These are phyloP conservation scores for Nothobranchius kuhntae DNA, from an alignment of 2,113 vertebrate species.

Conservation along the genomic window DNA sequence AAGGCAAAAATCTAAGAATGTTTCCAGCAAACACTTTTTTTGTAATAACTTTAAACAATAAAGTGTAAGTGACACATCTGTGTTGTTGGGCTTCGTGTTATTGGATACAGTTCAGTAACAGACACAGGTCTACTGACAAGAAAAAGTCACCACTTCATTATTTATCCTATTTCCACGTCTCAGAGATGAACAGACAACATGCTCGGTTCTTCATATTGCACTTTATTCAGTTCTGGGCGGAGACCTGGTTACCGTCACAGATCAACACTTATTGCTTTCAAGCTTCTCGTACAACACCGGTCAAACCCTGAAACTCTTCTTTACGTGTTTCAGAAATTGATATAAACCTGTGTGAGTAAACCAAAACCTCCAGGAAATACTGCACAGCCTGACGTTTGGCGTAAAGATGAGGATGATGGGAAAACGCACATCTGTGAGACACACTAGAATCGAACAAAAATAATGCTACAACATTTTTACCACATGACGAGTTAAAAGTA, in stretches of 20 bases:
- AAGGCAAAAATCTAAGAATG: conserved; percentile 69
- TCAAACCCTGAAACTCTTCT: conserved; percentile 14
- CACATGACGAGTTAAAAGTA: conserved; percentile 7
- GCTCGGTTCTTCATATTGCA: conserved; percentile 68
- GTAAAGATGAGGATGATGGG: not conserved
- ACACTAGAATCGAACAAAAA: not conserved
- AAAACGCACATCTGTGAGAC: not conserved
- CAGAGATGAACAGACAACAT: not conserved
- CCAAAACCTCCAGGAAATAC: conserved; percentile 22
- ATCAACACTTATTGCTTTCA: conserved; percentile 73
- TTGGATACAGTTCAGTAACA: too few relatives aligned
- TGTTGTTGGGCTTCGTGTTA: conserved; percentile 10
- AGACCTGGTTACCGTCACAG: conserved; percentile 49
- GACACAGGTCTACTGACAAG: too few relatives aligned
- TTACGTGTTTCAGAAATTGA: not conserved
- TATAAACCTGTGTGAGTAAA: conserved; percentile 13
- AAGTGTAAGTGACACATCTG: conserved; percentile 66
- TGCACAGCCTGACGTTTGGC: conserved; percentile 6
- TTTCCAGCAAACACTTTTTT: conserved; percentile 78
- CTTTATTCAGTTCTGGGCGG: conserved; percentile 68
- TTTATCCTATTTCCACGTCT: not conserved
- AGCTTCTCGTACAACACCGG: not conserved
- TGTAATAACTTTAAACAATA: conserved; percentile 83
- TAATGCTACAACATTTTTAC: conserved; percentile 6
- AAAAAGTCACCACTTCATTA: too few relatives aligned